Evolutionary conservation across 2,888 invertebrate species (phyloP).

Genomic region (Lepidocyrtoides sp.): DNA sequence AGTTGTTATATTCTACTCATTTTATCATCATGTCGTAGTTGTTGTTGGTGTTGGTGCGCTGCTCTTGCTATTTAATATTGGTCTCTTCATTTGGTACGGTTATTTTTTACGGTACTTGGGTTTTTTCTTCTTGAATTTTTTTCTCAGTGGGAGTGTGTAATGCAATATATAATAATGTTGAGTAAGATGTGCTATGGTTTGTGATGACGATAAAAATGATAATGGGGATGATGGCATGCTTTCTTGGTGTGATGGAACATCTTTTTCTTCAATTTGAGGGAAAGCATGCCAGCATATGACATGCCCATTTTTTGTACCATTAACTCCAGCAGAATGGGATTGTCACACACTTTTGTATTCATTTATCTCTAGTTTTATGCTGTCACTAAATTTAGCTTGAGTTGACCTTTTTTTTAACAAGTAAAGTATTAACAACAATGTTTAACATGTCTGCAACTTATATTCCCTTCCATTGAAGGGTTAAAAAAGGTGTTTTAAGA

Average conservation of each 20-base stretch:
- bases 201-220: slow-evolving; percentile 45
- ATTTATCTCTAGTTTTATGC: slow-evolving; percentile 38
- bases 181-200: slow-evolving; percentile 34
- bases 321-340: slow-evolving; percentile 27
- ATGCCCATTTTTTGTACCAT: slow-evolving; percentile 62
- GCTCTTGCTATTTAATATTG: background rate
- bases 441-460: background rate
- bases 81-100: background rate
- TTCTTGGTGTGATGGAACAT: slow-evolving; percentile 6
- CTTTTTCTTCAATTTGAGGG: slow-evolving; percentile 2
- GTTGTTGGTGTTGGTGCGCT: background rate
- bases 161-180: slow-evolving; percentile 4
- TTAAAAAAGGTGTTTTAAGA: no score
- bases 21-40: background rate
- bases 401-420: slow-evolving; percentile 59
- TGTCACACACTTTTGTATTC: slow-evolving; percentile 63
- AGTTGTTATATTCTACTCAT: no score
- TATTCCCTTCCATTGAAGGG: background rate
- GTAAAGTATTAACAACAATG: background rate
- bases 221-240: slow-evolving; percentile 17
- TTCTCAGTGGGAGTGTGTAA: slow-evolving; percentile 9
- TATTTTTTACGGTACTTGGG: background rate
- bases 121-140: background rate
- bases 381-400: slow-evolving; percentile 63
- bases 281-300: slow-evolving; percentile 15